These are phyloP conservation scores for Nansenia antarctica DNA, from an alignment of 2,113 vertebrate genomes.

Conservation along the genomic window DNA sequence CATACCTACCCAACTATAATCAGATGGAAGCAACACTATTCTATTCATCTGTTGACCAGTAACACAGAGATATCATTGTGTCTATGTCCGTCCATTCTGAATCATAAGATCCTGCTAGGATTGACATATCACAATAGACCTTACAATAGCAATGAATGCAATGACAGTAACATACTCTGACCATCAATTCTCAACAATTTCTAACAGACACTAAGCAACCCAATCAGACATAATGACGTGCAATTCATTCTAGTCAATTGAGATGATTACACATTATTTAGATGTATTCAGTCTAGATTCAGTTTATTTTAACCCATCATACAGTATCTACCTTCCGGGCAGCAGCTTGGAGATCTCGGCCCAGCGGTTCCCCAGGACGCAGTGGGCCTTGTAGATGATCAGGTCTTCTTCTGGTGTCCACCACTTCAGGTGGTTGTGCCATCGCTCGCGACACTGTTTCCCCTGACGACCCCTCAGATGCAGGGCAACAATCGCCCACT, in stretches of 20 bases:
- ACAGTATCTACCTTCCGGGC: slow-evolving; percentile 89
- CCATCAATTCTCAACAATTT: no score
- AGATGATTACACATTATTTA: no score
- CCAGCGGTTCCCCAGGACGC: slow-evolving; percentile 91
- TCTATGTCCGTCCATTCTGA: no score
- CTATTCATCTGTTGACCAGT: neutral
- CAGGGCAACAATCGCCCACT: slow-evolving; percentile 85
- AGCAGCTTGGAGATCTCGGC: slow-evolving; percentile 92
- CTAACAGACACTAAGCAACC: no score
- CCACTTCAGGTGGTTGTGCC: slow-evolving; percentile 90
- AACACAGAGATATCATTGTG: neutral
- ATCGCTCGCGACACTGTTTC: slow-evolving; percentile 94
- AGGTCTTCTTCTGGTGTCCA: slow-evolving; percentile 94
- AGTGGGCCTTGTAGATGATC: slow-evolving; percentile 90
- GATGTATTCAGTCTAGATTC: no score
- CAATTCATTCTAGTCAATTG: no score
- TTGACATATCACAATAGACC: no score
- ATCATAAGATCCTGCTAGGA: neutral
- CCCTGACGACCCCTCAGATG: slow-evolving; percentile 86
- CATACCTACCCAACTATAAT: no score
- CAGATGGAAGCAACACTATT: neutral
- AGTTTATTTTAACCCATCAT: no score
- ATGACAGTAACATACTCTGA: no score
- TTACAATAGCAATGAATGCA: no score
- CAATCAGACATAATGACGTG: no score